Evolutionary conservation across 2,113 vertebrate species (phyloP).

Genomic region (Orthonyx spaldingii): DNA sequence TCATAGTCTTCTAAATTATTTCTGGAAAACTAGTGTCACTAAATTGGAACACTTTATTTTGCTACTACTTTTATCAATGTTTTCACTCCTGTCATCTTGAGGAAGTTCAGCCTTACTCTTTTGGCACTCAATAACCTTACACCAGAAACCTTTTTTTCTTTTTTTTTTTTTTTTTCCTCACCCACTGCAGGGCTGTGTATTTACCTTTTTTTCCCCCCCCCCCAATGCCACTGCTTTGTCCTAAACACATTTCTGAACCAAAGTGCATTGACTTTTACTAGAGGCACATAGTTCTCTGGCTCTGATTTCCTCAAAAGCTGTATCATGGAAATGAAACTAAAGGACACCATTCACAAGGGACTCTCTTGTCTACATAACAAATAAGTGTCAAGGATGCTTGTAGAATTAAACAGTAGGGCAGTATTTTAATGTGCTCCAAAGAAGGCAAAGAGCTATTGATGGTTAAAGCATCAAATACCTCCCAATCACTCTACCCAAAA

Average conservation of each 20-base stretch:
- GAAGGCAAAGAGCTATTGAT: background rate
- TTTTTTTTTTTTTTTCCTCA: background rate
- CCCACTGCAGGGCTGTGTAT: background rate
- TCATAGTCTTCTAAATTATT: slow-evolving; percentile 63
- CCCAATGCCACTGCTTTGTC: background rate
- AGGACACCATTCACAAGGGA: background rate
- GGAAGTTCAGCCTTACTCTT: background rate
- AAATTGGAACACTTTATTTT: slow-evolving; percentile 22
- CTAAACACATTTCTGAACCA: background rate
- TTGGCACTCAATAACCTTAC: background rate
- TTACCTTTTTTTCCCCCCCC: background rate
- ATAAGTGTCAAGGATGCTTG: background rate
- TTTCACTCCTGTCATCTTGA: background rate
- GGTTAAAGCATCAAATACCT: background rate
- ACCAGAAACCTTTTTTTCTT: background rate
- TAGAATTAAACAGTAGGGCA: background rate
- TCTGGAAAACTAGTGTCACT: slow-evolving; percentile 28
- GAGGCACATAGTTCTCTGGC: background rate
- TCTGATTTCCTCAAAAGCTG: background rate
- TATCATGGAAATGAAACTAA: background rate
- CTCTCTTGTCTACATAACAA: background rate
- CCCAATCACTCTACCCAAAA: background rate
- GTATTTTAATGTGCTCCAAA: background rate
- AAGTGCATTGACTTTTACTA: background rate
- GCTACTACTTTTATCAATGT: background rate